These are phyloP conservation scores for Dryomyza anilis DNA, from an alignment of 2,888 invertebrate species.

Conservation along the genomic window DNA sequence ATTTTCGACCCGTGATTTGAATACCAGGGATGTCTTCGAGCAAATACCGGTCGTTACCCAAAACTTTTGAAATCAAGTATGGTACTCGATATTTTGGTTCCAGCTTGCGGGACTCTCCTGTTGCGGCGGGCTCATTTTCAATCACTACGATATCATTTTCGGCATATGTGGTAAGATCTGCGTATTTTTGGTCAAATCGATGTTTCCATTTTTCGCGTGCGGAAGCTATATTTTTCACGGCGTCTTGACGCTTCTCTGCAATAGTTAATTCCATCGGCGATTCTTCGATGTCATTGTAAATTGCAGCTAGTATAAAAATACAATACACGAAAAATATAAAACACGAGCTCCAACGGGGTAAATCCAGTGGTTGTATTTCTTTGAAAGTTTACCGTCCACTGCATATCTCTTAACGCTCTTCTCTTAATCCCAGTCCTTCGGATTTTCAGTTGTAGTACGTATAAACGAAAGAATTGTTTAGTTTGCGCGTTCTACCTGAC, in stretches of 20 bases:
- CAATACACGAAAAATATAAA: constrained; percentile 29
- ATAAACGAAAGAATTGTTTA: neutral
- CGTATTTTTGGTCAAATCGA: constrained; percentile 26
- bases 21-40: too few species aligned
- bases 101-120: constrained; percentile 34
- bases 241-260: constrained; percentile 17
- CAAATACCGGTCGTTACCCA: too few species aligned
- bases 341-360: constrained; percentile 35
- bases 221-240: constrained; percentile 14
- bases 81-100: constrained; percentile 33
- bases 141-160: constrained; percentile 24
- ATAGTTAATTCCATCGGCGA: neutral
- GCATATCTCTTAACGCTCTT: constrained; percentile 31
- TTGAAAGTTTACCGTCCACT: constrained; percentile 33
- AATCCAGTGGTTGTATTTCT: constrained; percentile 29
- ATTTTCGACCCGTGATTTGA: too few species aligned
- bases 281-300: constrained; percentile 23
- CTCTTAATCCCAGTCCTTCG: neutral
- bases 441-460: neutral
- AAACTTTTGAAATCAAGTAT: too few species aligned
- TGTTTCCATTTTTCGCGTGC: constrained; percentile 32
- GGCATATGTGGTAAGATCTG: constrained; percentile 8
- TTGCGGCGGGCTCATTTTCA: constrained; percentile 28
- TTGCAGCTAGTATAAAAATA: constrained; percentile 25
- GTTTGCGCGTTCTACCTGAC: constrained; percentile 13